Evolutionary conservation across 1,140 invertebrate species (phyloP).

Genomic region (Sipha flava): DNA sequence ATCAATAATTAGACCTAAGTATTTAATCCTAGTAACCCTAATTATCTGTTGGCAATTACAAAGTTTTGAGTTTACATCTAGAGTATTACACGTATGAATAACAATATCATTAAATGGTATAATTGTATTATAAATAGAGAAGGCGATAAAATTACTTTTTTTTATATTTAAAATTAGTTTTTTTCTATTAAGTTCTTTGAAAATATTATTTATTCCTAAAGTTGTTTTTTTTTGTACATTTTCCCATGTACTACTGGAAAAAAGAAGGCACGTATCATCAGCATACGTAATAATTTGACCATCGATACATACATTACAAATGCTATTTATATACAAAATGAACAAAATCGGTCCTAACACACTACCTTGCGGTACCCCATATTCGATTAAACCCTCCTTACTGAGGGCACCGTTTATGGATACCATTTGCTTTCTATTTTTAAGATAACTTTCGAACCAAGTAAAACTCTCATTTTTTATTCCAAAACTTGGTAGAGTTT

Average conservation of each 20-base stretch:
- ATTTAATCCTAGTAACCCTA: not conserved
- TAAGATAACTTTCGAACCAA: not conserved
- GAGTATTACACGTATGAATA: not conserved
- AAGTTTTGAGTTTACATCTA: not conserved
- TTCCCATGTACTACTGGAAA: not conserved
- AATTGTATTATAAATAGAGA: not conserved
- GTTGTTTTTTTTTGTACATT: not conserved
- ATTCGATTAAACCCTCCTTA: not conserved
- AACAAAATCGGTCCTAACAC: not conserved
- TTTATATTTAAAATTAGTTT: not conserved
- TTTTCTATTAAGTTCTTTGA: not conserved
- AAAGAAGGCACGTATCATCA: not conserved
- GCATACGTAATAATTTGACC: not conserved
- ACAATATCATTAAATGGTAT: not conserved
- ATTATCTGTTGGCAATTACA: not conserved
- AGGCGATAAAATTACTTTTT: not conserved
- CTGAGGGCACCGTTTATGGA: not conserved
- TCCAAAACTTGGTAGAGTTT: not conserved
- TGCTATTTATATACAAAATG: not conserved
- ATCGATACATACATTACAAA: not conserved
- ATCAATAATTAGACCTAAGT: not conserved
- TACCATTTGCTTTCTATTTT: not conserved
- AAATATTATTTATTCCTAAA: not conserved
- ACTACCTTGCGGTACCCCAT: conserved; percentile 15
- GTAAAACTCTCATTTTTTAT: not conserved